phyloP scores from a whole-genome alignment of 2,797 vertebrate species.

The Poeciliopsis turneri region DNA sequence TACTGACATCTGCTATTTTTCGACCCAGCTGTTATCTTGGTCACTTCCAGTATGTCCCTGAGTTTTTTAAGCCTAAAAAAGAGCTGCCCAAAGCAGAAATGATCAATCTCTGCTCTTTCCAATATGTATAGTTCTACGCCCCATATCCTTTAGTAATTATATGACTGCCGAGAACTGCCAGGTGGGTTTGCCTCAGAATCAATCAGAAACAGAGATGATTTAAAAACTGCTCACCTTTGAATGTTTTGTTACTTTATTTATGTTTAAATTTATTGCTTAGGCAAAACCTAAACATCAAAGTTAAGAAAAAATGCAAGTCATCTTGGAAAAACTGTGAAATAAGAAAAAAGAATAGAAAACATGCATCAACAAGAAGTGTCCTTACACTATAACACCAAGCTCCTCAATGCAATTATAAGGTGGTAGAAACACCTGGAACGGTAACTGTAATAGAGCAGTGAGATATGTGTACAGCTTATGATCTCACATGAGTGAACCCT shows the following conservation, averaged over 20 bases:
- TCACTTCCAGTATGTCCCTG: background rate
- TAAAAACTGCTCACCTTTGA: background rate
- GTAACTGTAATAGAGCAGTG: conserved; percentile 22
- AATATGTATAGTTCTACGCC: background rate
- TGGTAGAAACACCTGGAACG: conserved; percentile 23
- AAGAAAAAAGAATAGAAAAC: background rate
- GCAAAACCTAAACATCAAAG: background rate
- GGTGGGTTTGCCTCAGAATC: background rate
- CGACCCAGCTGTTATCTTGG: background rate
- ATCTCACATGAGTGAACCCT: conserved; percentile 38
- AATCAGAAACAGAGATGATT: background rate
- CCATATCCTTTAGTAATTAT: background rate
- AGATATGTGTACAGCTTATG: conserved; percentile 20
- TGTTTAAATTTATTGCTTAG: background rate
- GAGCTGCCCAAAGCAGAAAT: background rate
- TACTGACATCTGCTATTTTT: background rate
- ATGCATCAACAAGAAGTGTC: background rate
- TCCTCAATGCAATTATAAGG: background rate
- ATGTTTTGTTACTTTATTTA: background rate
- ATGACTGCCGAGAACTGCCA: background rate
- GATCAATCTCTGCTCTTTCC: background rate
- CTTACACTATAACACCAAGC: background rate
- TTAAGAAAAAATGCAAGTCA: background rate
- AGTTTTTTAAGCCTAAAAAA: conserved; percentile 6
- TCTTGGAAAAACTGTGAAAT: background rate